A percentile compares a stretch with the other conserved stretches of the same genome.
Evolutionary conservation across 2,888 invertebrate genomes (phyloP).

Genomic region (Hanleya hanleyi): DNA sequence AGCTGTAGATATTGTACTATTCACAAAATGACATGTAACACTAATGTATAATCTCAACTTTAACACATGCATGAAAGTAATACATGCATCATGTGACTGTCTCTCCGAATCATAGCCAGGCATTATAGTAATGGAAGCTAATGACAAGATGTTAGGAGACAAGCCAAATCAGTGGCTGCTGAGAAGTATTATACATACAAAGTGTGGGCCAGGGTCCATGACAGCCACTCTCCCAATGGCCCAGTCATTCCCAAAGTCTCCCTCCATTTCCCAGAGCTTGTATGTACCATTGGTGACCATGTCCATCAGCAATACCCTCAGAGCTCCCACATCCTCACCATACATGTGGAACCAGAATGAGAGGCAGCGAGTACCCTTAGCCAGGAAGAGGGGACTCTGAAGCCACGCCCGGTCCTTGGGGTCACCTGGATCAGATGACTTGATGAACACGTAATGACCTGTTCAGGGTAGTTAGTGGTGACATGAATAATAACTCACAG

Average conservation of each 20-base stretch:
- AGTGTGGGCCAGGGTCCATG: background rate
- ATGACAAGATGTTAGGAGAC: too few relatives aligned
- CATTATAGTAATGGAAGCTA: too few relatives aligned
- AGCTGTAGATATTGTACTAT: too few relatives aligned
- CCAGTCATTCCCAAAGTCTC: background rate
- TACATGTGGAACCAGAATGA: slow-evolving; percentile 69
- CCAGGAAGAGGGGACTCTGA: background rate
- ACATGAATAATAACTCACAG: too few relatives aligned
- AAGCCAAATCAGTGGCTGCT: too few relatives aligned
- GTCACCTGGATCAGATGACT: slow-evolving; percentile 51
- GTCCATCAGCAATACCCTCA: slow-evolving; percentile 49
- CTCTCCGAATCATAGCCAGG: too few relatives aligned
- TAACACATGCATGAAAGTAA: too few relatives aligned
- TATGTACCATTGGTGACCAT: background rate
- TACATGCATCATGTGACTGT: too few relatives aligned
- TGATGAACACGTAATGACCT: slow-evolving; percentile 62
- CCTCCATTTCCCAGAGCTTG: background rate
- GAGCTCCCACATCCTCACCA: slow-evolving; percentile 54
- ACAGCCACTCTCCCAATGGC: background rate
- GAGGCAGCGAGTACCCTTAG: slow-evolving; percentile 43
- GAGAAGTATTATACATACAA: too few relatives aligned
- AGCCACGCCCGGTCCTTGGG: slow-evolving; percentile 40
- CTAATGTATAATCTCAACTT: too few relatives aligned
- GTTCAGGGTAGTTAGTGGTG: too few relatives aligned
- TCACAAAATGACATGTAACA: too few relatives aligned